A percentile compares a stretch with the other conserved stretches of the same genome.
Conservation (phyloP, 2,113 vertebrate species). For the Abramis brama region DNA sequence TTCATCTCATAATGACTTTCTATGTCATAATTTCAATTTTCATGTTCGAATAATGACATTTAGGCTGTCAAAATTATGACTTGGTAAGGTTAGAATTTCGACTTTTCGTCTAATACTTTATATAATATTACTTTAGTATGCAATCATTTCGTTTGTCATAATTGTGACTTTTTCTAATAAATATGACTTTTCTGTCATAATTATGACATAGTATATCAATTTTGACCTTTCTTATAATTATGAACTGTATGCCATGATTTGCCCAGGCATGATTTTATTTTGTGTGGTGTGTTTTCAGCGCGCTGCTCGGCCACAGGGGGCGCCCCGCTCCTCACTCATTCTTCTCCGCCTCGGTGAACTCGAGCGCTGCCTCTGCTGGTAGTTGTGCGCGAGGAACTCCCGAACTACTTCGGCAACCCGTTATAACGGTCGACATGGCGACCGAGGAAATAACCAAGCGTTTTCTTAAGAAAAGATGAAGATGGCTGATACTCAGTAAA, state of each 20-base stretch:
- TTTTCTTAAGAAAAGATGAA: slow-evolving; percentile 75
- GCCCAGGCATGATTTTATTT: background rate
- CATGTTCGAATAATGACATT: too few relatives aligned
- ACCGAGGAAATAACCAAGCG: slow-evolving; percentile 70
- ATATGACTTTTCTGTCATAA: background rate
- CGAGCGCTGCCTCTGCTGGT: slow-evolving; percentile 15
- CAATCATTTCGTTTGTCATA: background rate
- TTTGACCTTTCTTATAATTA: background rate
- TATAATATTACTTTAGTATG: background rate
- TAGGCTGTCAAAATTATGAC: too few relatives aligned
- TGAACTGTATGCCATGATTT: background rate
- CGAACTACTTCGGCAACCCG: slow-evolving; percentile 72
- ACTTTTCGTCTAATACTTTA: too few relatives aligned
- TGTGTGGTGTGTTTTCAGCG: background rate
- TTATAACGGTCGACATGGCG: slow-evolving; percentile 77
- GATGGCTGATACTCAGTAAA: slow-evolving; percentile 71
- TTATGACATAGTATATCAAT: background rate
- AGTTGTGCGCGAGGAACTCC: slow-evolving; percentile 61
- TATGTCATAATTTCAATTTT: too few relatives aligned
- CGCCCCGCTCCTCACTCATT: background rate
- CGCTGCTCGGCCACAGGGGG: background rate
- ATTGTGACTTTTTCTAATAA: background rate
- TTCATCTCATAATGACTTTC: too few relatives aligned
- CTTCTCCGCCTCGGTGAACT: slow-evolving; percentile 37
- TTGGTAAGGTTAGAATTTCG: too few relatives aligned